Evolutionary conservation across 2,113 vertebrate genomes (phyloP), one percentile per base, ranked within the genome.

Genomic region (Thalassoma bifasciatum): DNA sequence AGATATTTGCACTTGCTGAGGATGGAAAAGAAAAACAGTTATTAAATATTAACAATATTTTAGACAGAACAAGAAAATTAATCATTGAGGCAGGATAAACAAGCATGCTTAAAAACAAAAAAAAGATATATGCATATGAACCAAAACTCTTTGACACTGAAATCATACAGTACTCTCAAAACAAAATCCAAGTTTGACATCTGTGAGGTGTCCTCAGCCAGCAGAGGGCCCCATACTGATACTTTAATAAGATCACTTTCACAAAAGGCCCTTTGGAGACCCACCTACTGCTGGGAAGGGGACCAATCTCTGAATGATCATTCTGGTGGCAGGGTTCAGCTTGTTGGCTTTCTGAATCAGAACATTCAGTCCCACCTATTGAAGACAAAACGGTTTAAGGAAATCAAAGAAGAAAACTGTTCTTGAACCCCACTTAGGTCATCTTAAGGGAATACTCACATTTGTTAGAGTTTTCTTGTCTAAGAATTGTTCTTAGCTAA

Each of bases 281-380:
- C 83, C 92, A 99, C 98, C 98, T 19, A 99, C 96, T 62, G 98
- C 97, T n/a, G 98, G 97, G 83, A 99, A 99, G 0, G 98, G 98
- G 82, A 99, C 96, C 1, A 99, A 94, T 85, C 98, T 96, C 95
- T 99, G 97, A 75, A 99, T 96, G 50, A 99, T 92, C 74, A 96
- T 95, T 70, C 96, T 95, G 44, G 97, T 98, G 77, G 96, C 94
- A 0, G 97, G 98, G 22, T 92, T 97, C 87, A 98, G 94, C 82
- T 94, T 96, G 92, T 95, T 96, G 75, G 98, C 97, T 88, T 95
- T 98, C 92, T 98, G 93, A 84, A 99, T 94, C 86, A 99, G 94
- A 72, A 97, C 89, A 60, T 98, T 99, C 92, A 99, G 93, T 86
- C 98, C 98, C 84, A 99, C 97, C 98, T 99, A 62, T 16, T 66